Conservation (phyloP, 2,797 vertebrate species). For the Selene dorsalis region DNA sequence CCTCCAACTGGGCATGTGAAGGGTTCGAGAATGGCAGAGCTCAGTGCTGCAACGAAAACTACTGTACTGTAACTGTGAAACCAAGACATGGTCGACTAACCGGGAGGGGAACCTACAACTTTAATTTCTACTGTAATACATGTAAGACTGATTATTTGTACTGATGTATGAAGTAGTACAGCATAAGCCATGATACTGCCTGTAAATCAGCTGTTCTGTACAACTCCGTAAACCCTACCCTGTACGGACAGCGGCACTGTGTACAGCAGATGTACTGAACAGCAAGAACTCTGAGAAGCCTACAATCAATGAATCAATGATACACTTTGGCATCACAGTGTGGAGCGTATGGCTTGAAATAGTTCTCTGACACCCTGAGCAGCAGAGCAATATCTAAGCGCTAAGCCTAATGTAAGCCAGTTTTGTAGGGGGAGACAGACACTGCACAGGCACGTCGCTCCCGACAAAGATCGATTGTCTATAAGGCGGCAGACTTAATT, state of each 20-base stretch:
- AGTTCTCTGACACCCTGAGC: constrained; percentile 47
- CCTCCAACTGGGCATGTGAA: neutral
- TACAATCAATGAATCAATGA: constrained; percentile 55
- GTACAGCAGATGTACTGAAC: constrained; percentile 13
- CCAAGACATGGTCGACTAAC: neutral
- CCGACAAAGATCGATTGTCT: constrained; percentile 65
- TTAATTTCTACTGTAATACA: neutral
- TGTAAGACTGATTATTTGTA: neutral
- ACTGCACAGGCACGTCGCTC: constrained; percentile 47
- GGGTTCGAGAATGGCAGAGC: neutral
- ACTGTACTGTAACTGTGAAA: neutral
- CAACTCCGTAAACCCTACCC: neutral
- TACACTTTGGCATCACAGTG: constrained; percentile 37
- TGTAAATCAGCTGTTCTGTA: neutral
- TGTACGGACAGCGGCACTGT: neutral
- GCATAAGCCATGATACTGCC: neutral
- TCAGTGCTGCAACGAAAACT: neutral
- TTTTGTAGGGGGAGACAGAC: constrained; percentile 45
- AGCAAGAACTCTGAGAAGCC: constrained; percentile 16
- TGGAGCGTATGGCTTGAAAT: constrained; percentile 39
- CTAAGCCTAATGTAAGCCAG: constrained; percentile 53
- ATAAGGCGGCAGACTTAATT: constrained; percentile 48
- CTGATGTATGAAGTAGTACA: neutral
- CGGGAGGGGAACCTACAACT: neutral
- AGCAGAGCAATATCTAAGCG: constrained; percentile 63